Conservation (phyloP, 2,113 vertebrate species). For the Chionodraco myersi region DNA sequence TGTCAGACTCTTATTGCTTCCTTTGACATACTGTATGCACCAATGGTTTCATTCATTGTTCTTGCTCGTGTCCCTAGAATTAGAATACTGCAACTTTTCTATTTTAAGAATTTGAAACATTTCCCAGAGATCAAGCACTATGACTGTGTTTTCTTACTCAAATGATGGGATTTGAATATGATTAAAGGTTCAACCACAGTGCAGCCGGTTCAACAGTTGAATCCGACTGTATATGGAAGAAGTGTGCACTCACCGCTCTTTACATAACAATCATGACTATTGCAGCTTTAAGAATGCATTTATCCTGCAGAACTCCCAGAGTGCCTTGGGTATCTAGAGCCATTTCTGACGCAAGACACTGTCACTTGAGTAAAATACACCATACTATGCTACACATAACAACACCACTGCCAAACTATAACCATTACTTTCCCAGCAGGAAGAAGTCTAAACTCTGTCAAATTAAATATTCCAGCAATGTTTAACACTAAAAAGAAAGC, state of each 20-base stretch:
- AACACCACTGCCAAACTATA: conserved; percentile 31
- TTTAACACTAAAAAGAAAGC: conserved; percentile 47
- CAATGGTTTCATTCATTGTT: background rate
- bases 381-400: conserved; percentile 24
- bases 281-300: too few relatives aligned
- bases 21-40: background rate
- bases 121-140: background rate
- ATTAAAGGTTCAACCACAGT: conserved; percentile 14
- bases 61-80: background rate
- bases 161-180: background rate
- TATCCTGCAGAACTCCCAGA: background rate
- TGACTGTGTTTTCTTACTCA: background rate
- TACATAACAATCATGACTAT: too few relatives aligned
- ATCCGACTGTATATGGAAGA: conserved; percentile 6
- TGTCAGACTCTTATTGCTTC: background rate
- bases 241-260: background rate
- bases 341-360: conserved; percentile 35
- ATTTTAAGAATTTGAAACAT: too few relatives aligned
- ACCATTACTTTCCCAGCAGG: conserved; percentile 14
- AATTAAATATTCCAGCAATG: conserved; percentile 73
- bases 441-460: conserved; percentile 48
- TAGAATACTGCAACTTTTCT: too few relatives aligned
- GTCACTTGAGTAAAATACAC: conserved; percentile 30
- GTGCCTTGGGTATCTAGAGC: conserved; percentile 26
- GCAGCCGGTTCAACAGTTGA: conserved; percentile 41